Evolutionary conservation across 2,113 vertebrate species (phyloP), one percentile per base, ranked within the genome.

Genomic region (Athene noctua): DNA sequence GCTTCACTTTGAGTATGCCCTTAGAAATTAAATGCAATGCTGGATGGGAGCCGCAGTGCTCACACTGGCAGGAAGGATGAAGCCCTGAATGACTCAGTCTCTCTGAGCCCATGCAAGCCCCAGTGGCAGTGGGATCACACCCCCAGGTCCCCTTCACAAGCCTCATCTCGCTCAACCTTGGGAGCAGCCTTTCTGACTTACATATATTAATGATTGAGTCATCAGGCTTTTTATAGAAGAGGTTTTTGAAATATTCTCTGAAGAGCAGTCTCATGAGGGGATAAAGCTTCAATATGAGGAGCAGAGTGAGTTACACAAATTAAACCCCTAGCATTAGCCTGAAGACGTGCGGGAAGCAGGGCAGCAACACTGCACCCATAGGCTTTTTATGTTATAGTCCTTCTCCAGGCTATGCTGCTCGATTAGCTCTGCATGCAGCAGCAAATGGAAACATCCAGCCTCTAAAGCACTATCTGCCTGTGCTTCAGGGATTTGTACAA

Each of bases 191-290:
- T 80, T 66, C 71, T 81, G 62, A 30, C 74, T 80, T 72, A 54
- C 14, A 21, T 46, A 21, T 6, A 54, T 9, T 40, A 90, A 52
- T 0, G 3, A 91, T 1, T 88, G 89, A 95, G 63, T 92, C 89
- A 86, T 29, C 14, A 25, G 80, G 86, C 68, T 96, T 94, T 94
- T 90, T 91, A 82, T 83, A 96, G 95, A 82, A 44, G 29, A 6
- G n/a, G 46, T n/a, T 80, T 88, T 80, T 87, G 70, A 93, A 93
- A 88, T 38, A 11, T 8, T 71, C 86, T 85, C 87, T 74, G 55
- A 92, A 94, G 87, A 93, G 78, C 74, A 36, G 81, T 70, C 87
- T 95, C 81, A 73, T 4, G 74, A 94, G 89, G 55, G 66, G 47
- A 67, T 71, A 52, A 40, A 94, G 78, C 92, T 66, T 51, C 70